Evolutionary conservation across 2,113 vertebrate species (phyloP), one percentile per base, ranked within the genome.

Genomic region (Percopsis transmontana): DNA sequence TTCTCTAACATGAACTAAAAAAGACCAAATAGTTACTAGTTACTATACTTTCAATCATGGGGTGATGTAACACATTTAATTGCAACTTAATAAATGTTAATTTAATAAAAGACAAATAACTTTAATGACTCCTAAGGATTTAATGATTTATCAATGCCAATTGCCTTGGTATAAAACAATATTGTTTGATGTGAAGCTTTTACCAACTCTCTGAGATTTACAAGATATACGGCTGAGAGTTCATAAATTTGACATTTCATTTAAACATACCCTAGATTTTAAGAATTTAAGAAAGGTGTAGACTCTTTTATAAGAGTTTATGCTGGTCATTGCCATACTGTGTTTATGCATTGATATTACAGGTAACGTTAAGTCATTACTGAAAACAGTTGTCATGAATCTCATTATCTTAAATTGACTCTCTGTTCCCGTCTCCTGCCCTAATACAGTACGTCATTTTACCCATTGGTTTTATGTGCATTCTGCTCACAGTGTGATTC

Each of bases 111-210:
- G 18, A 15, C 57, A 63, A 70, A 48, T 33, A 10, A 15, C 13
- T 63, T 74, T 53, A 61, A 42, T 23, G 61, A 27, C 50, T 58
- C 23, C 72, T 42, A 62, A 58, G 19, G 52, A 71, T 75, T 80
- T n/a, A 72, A 83, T 77, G 57, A 83, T 80, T 84, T 45, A 77
- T 79, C 51, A 21, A 68, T 39, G 52, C 72, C 78, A 70, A 58
- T 72, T 74, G 57, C 53, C 72, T 82, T 77, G 75, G 61, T 74
- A 72, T 64, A 83, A 57, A 74, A 63, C 44, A 74, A 41, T 20
- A 45, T 71, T 83, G 74, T 84, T 89, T 84, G 69, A 81, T 80
- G 66, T 76, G 80, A 67, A 82, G 68, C 47, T 58, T 2, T 76
- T 65, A 80, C 79, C 80, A 58, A 61, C 67, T 72, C 33, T 2